phyloP scores from a whole-genome alignment of 2,113 vertebrate species.

The Chitala chitala region DNA sequence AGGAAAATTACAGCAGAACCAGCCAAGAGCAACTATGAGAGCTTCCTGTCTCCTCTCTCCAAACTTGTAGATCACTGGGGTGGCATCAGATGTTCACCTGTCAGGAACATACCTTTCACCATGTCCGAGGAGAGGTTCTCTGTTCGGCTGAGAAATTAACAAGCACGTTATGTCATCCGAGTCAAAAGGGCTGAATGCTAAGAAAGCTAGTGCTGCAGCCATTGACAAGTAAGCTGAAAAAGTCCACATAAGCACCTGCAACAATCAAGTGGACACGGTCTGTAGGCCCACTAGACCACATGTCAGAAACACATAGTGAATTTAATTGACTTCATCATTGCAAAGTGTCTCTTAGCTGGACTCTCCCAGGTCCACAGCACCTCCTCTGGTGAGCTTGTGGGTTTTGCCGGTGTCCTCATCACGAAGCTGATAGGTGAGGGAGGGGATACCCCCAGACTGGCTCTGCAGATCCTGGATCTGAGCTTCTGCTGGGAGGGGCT shows the following conservation, averaged over 20 bases:
- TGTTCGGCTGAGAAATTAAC: background rate
- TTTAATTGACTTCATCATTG: too few species aligned
- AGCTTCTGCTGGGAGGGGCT: constrained; percentile 27
- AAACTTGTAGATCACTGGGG: background rate
- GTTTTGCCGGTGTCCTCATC: constrained; percentile 32
- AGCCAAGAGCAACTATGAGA: background rate
- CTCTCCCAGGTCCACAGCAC: constrained; percentile 36
- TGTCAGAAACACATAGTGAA: too few species aligned
- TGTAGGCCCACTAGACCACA: background rate
- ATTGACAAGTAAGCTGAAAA: background rate
- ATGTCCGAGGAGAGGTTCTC: too few species aligned
- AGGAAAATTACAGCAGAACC: background rate
- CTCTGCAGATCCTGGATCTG: constrained; percentile 39
- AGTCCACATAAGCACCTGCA: too few species aligned
- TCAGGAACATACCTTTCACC: background rate
- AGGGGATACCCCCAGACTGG: constrained; percentile 23
- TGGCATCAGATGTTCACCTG: background rate
- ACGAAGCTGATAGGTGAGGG: constrained; percentile 43
- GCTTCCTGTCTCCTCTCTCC: background rate
- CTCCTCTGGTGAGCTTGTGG: constrained; percentile 36
- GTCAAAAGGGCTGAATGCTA: background rate
- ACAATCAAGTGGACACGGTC: too few species aligned
- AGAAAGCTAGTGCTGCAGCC: background rate
- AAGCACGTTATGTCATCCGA: background rate
- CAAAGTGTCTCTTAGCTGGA: background rate